Evolutionary conservation across 1,140 invertebrate species (phyloP).

Genomic region (Drosophila nigromelanica): DNA sequence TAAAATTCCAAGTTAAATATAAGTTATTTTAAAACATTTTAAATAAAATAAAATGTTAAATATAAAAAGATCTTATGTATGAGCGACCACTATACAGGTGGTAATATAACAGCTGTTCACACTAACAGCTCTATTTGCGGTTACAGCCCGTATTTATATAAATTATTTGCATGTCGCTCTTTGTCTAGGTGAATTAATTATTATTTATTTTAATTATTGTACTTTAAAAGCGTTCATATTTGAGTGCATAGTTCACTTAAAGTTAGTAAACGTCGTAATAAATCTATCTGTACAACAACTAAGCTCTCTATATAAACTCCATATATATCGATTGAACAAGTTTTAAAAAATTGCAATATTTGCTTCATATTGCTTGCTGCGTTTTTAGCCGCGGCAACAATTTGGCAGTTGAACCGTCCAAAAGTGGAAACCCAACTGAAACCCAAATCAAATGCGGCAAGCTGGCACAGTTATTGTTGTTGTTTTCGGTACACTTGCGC

Average conservation of each 20-base stretch:
- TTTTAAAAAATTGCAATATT: slow-evolving; percentile 1
- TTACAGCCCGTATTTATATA: too few relatives aligned
- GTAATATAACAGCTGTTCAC: too few relatives aligned
- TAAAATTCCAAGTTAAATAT: too few relatives aligned
- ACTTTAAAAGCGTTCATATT: slow-evolving; percentile 17
- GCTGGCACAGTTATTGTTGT: not conserved
- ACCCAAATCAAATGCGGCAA: slow-evolving; percentile 23
- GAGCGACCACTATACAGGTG: too few relatives aligned
- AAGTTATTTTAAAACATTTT: too few relatives aligned
- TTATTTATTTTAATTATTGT: not conserved
- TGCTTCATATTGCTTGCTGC: slow-evolving; percentile 24
- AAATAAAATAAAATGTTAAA: too few relatives aligned
- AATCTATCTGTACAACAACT: too few relatives aligned
- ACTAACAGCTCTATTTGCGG: too few relatives aligned
- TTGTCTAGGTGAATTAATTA: not conserved
- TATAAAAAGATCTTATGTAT: too few relatives aligned
- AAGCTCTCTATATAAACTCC: too few relatives aligned
- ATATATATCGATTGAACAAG: not conserved
- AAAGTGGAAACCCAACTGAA: slow-evolving; percentile 19
- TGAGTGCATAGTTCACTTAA: too few relatives aligned
- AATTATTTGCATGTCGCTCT: not conserved
- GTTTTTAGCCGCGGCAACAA: slow-evolving; percentile 54
- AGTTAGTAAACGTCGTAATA: too few relatives aligned
- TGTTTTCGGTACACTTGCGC: not conserved
- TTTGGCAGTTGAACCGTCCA: slow-evolving; percentile 52